Evolutionary conservation across 2,888 invertebrate genomes (phyloP).

Genomic region (Hypselothyrea guttata): DNA sequence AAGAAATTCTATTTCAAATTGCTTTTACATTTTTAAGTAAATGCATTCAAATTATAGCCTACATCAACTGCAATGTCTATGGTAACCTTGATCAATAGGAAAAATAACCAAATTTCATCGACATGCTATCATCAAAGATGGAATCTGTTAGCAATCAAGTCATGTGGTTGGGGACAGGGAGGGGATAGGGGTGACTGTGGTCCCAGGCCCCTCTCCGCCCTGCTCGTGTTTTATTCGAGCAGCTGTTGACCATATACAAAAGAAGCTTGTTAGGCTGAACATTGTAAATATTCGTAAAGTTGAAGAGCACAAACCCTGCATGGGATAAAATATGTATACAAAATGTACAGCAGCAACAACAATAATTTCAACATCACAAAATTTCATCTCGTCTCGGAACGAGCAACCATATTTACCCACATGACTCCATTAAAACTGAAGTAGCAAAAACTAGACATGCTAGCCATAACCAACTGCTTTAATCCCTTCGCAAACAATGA

Average conservation of each 20-base stretch:
- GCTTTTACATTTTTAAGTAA: too few species aligned
- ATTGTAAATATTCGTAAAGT: slow-evolving; percentile 29
- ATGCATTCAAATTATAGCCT: too few species aligned
- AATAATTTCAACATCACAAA: slow-evolving; percentile 15
- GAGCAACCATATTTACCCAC: slow-evolving; percentile 45
- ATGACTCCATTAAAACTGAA: slow-evolving; percentile 58
- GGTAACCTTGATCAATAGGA: too few species aligned
- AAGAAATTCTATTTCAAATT: too few species aligned
- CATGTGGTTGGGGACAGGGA: too few species aligned
- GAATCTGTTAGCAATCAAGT: too few species aligned
- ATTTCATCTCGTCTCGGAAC: slow-evolving; percentile 18
- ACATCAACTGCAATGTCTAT: too few species aligned
- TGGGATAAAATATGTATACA: slow-evolving; percentile 20
- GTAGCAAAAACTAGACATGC: slow-evolving; percentile 49
- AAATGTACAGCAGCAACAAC: slow-evolving; percentile 6
- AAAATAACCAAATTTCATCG: too few species aligned
- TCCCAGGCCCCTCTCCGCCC: too few species aligned
- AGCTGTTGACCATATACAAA: slow-evolving; percentile 31
- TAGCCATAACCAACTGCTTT: slow-evolving; percentile 36
- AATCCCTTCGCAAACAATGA: slow-evolving; percentile 51
- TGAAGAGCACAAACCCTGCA: slow-evolving; percentile 3
- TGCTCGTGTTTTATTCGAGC: slow-evolving; percentile 10
- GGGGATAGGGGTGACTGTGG: too few species aligned
- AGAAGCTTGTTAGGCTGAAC: slow-evolving; percentile 45
- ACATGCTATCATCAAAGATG: too few species aligned